Percentiles rank a stretch among this genome's conserved stretches.
Evolutionary conservation across 2,888 invertebrate species (phyloP).

Genomic region (Rhamnusium bicolor): DNA sequence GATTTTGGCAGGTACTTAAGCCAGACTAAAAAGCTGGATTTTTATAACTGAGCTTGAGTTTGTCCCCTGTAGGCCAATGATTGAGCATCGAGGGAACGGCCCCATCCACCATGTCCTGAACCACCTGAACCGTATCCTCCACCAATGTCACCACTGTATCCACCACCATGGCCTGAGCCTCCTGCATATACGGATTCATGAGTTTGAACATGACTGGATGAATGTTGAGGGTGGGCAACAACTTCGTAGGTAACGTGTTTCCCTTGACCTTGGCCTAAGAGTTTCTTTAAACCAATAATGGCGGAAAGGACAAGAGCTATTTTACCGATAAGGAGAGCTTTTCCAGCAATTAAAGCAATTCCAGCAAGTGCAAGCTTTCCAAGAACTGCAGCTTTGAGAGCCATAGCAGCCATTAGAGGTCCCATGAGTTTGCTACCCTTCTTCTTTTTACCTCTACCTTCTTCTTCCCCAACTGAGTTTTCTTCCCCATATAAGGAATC

Average conservation of each 20-base stretch:
- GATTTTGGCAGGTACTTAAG: constrained; percentile 68
- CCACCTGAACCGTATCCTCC: constrained; percentile 73
- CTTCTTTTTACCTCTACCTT: constrained; percentile 84
- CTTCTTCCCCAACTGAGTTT: constrained; percentile 75
- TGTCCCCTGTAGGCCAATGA: constrained; percentile 87
- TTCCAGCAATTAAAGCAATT: constrained; percentile 89
- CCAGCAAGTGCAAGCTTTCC: constrained; percentile 86
- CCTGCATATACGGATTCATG: constrained; percentile 76
- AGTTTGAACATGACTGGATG: constrained; percentile 79
- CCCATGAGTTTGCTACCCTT: constrained; percentile 86
- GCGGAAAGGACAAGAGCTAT: constrained; percentile 87
- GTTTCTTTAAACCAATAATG: constrained; percentile 88
- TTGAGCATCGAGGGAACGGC: constrained; percentile 82
- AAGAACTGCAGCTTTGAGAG: constrained; percentile 85
- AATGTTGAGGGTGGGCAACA: constrained; percentile 88
- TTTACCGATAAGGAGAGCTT: constrained; percentile 88
- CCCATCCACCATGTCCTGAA: constrained; percentile 73
- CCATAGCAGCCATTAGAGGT: constrained; percentile 82
- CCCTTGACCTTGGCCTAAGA: constrained; percentile 80
- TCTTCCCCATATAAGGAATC: constrained; percentile 77
- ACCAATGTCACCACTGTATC: constrained; percentile 75
- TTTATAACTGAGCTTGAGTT: constrained; percentile 67
- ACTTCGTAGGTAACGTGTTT: constrained; percentile 93
- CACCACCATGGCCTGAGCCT: constrained; percentile 67
- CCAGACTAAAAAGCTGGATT: constrained; percentile 51